These are phyloP conservation scores for Phalacrocorax brasilianus DNA, from an alignment of 2,113 vertebrate species.

Conservation along the genomic window DNA sequence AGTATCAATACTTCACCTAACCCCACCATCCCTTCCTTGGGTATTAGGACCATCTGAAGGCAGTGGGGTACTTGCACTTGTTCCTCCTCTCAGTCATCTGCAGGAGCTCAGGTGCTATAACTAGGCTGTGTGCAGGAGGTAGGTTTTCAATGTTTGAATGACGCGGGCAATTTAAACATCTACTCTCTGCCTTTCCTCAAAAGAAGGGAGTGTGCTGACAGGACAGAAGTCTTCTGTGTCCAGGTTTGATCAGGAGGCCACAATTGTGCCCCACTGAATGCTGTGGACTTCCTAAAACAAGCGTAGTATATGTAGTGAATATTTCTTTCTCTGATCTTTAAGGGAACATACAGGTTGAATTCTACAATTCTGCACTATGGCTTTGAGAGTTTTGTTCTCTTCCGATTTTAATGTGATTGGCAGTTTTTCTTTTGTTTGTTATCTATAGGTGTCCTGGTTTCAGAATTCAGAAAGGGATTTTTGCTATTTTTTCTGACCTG, in stretches of 20 bases:
- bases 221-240: background rate
- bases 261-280: background rate
- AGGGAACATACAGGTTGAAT: background rate
- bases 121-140: background rate
- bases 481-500: background rate
- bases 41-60: background rate
- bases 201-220: rapidly evolving
- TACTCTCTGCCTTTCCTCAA: background rate
- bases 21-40: background rate
- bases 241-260: background rate
- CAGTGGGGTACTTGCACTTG: background rate
- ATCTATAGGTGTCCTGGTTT: background rate
- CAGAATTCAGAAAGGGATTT: rapidly evolving
- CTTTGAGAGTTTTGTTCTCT: background rate
- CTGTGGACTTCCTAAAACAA: background rate
- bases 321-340: background rate
- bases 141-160: background rate
- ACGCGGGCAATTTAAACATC: background rate
- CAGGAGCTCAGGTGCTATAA: background rate
- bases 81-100: background rate
- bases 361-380: background rate
- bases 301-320: background rate
- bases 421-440: background rate
- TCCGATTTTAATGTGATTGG: background rate
- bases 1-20: background rate